These are phyloP conservation scores for Otus scops DNA, from an alignment of 2,797 vertebrate species.

Conservation along the genomic window DNA sequence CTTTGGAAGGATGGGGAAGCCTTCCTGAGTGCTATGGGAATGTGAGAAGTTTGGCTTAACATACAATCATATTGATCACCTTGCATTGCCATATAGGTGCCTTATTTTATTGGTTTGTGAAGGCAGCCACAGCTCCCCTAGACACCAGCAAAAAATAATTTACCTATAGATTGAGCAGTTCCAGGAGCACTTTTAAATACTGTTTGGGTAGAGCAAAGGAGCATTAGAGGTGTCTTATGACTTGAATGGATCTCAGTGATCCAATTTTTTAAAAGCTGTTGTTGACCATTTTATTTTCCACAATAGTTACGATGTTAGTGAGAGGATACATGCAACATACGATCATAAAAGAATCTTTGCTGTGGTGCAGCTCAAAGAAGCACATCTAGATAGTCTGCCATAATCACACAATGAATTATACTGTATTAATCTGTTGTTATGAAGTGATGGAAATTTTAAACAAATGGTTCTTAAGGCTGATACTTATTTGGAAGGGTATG, in stretches of 20 bases:
- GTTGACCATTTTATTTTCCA: neutral
- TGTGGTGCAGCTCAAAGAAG: neutral
- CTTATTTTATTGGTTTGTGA: neutral
- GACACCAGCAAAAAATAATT: neutral
- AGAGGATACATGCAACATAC: neutral
- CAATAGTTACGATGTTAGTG: neutral
- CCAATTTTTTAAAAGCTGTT: neutral
- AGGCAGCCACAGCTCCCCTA: neutral
- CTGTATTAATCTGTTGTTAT: neutral
- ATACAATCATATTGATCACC: fast-evolving
- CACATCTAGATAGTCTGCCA: neutral
- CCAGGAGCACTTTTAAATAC: neutral
- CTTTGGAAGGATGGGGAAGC: neutral
- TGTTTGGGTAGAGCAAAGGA: neutral
- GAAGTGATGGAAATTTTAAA: neutral
- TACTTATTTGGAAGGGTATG: neutral
- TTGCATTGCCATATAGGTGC: neutral
- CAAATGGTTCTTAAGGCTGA: neutral
- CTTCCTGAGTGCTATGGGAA: neutral
- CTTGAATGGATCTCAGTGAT: neutral
- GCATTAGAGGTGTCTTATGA: neutral
- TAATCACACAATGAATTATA: neutral
- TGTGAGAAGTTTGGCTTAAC: neutral
- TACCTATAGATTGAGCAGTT: neutral
- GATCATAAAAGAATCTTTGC: neutral